Base-by-base conservation (phyloP, 1,140 invertebrate species). In the Zaprionus tsacasi region DNA sequence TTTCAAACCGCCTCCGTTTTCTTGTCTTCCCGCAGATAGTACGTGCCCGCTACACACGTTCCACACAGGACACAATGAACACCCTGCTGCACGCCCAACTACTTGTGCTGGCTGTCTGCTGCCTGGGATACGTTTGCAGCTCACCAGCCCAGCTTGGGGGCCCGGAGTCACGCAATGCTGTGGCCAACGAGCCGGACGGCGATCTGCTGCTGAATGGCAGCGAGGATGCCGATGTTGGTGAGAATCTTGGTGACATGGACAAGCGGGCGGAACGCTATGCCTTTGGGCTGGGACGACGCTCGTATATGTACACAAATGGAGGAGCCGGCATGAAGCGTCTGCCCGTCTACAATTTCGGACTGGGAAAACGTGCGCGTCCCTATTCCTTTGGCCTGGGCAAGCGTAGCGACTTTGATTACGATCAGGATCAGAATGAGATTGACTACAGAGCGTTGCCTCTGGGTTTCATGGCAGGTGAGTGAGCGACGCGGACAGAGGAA, bases 301-400 rank as follows among this genome's bases (percentile, higher is more conserved):
- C 85, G 33, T 93, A 93, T 17, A 92, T 91, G 71, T 92, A 92
- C 55, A 91, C 85, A 27, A 90, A 91, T 52, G 92, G 91, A 0
- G 79, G 78, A 6, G 63, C 78, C 13, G 91, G 92, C 0, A 86
- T 91, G 72, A 93, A 93, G 68, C 91, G 92, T 48, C 61, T 93
- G 64, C 92, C 92, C 2, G 82, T 91, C 0, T 93, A 93, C 36
- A 92, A 93, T 63, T 93, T 93, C 35, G 92, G 92, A 0, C 68
- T 93, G 66, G 92, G 92, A 33, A 93, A 93, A 63, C 76, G 92
- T n/a, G 81, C 92, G 0, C 78, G 81, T 50, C 92, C 91, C 6
- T 92, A 92, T 36, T 92, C 91, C 58, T 92, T 92, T 54, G 92
- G 92, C 1, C 76, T 92, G 78, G 92, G 92, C n/a, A 92, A 92